Percentiles rank a stretch among this genome's conserved stretches.
Conservation (phyloP, 2,113 vertebrate species). For the Spea multiplicata region DNA sequence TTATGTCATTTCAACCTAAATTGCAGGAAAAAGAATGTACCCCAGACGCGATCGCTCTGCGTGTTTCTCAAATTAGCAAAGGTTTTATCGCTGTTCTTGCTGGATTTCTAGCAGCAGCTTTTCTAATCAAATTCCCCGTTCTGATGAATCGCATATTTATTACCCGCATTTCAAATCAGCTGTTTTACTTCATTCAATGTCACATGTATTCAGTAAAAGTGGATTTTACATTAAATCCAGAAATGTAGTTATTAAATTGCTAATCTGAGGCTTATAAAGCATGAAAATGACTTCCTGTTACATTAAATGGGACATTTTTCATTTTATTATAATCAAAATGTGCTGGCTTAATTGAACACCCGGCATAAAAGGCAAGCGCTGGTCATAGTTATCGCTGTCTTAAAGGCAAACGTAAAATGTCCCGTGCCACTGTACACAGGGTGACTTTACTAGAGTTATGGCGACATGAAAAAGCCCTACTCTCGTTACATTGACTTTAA, state of each 20-base stretch:
- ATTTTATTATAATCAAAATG: neutral
- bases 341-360: neutral
- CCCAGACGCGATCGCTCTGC: too few relatives aligned
- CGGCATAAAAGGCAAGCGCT: too few relatives aligned
- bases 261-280: constrained; percentile 11
- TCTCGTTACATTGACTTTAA: too few relatives aligned
- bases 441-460: too few relatives aligned
- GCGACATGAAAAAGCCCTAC: too few relatives aligned
- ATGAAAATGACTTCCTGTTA: constrained; percentile 13
- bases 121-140: neutral
- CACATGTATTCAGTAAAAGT: neutral
- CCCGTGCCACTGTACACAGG: too few relatives aligned
- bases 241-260: neutral
- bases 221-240: neutral
- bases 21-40: too few relatives aligned
- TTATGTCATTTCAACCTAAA: too few relatives aligned
- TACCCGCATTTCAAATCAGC: neutral
- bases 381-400: too few relatives aligned
- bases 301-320: neutral
- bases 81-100: neutral
- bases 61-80: too few relatives aligned
- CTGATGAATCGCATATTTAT: neutral
- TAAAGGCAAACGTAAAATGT: too few relatives aligned
- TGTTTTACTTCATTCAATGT: neutral
- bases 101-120: neutral